Percentiles rank a stretch among this genome's conserved stretches.
These are phyloP conservation scores for Heteromormyrus szaboi DNA, from an alignment of 2,797 vertebrate species.

Conservation along the genomic window DNA sequence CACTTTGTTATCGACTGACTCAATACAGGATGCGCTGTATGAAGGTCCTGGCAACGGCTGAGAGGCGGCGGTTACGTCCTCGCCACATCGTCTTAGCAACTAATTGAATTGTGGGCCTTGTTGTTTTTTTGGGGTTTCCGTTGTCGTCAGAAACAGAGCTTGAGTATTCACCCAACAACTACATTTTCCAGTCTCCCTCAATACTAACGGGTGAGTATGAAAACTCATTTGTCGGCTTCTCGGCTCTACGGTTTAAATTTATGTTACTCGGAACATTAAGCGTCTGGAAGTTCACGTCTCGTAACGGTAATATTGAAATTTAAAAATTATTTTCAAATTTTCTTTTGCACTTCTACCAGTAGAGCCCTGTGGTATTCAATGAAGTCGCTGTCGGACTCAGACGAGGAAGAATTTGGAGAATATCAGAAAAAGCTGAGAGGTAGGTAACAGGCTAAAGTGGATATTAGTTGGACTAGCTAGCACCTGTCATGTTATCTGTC, in stretches of 20 bases:
- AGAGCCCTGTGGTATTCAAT: slow-evolving; percentile 33
- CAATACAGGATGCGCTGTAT: not conserved
- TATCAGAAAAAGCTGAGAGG: slow-evolving; percentile 56
- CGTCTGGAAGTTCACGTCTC: not conserved
- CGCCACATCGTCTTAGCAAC: not conserved
- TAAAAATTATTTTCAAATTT: not conserved
- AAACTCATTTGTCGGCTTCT: not conserved
- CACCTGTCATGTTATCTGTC: not conserved
- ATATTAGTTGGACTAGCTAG: not conserved
- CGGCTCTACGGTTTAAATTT: not conserved
- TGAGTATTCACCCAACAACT: not conserved
- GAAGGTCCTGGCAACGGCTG: not conserved
- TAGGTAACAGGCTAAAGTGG: slow-evolving; percentile 29
- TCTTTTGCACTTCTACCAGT: not conserved
- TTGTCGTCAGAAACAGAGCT: not conserved
- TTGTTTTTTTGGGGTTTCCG: slow-evolving; percentile 30
- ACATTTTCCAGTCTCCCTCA: slow-evolving; percentile 17
- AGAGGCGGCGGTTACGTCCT: not conserved
- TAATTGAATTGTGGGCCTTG: slow-evolving; percentile 11
- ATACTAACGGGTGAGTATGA: slow-evolving; percentile 36
- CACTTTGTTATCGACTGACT: not conserved
- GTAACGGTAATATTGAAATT: not conserved
- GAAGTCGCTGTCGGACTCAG: slow-evolving; percentile 52
- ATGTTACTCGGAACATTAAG: not conserved
- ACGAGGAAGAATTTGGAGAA: slow-evolving; percentile 50